A percentile compares a stretch with the other conserved stretches of the same genome.
phyloP scores from a whole-genome alignment of 2,888 invertebrate species.

The Caenorhabditis becei region DNA sequence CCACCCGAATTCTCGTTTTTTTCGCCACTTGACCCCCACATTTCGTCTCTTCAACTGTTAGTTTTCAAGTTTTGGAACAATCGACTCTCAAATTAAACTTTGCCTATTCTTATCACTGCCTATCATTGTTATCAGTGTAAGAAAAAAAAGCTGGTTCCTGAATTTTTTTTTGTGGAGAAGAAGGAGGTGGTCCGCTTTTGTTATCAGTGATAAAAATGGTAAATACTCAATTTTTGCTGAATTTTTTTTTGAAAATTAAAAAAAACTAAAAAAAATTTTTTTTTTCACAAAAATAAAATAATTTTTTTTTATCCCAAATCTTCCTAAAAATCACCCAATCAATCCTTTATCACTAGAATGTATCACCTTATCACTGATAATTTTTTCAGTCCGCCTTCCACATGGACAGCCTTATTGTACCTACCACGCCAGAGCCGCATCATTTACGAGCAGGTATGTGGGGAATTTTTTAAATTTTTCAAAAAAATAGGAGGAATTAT shows the following conservation, averaged over 20 bases:
- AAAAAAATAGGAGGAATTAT: background rate
- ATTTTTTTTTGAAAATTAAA: background rate
- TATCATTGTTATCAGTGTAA: too few species aligned
- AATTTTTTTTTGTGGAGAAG: too few species aligned
- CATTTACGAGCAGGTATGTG: slow-evolving; percentile 27
- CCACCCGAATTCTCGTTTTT: too few species aligned
- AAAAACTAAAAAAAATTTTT: slow-evolving; percentile 5
- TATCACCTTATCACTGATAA: too few species aligned
- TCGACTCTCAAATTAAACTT: too few species aligned
- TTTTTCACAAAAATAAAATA: background rate
- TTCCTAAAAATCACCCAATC: too few species aligned
- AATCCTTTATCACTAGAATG: too few species aligned
- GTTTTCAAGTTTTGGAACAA: background rate
- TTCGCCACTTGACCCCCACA: slow-evolving; percentile 9
- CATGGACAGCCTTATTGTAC: slow-evolving; percentile 63
- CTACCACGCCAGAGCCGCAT: slow-evolving; percentile 52
- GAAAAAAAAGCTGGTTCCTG: too few species aligned
- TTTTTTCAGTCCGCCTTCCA: slow-evolving; percentile 58
- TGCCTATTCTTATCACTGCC: too few species aligned
- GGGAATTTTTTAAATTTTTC: background rate
- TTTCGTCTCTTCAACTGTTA: background rate
- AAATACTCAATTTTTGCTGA: too few species aligned
- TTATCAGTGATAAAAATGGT: too few species aligned
- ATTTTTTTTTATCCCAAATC: background rate
- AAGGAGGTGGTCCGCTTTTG: too few species aligned